Evolutionary conservation across 1,140 invertebrate species (phyloP).

Genomic region (Drosophila ogumai): DNA sequence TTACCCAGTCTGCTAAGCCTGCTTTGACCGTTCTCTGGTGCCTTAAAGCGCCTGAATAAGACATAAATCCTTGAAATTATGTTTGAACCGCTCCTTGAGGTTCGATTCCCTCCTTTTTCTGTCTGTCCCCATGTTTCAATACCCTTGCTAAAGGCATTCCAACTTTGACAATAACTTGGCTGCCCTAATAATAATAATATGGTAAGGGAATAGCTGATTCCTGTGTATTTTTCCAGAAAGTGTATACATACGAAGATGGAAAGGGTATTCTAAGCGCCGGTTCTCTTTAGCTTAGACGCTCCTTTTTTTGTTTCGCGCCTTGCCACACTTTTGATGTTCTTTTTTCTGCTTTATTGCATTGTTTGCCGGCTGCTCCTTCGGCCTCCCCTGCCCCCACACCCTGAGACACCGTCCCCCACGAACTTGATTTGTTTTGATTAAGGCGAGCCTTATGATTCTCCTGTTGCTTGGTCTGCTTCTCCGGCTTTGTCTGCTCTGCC

Average conservation of each 20-base stretch:
- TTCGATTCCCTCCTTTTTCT: not conserved
- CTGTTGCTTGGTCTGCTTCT: constrained; percentile 13
- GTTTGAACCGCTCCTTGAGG: constrained; percentile 14
- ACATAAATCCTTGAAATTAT: constrained; percentile 23
- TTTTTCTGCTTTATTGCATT: constrained; percentile 2
- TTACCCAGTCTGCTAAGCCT: constrained; percentile 1
- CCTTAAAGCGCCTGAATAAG: constrained; percentile 17
- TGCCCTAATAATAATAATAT: not conserved
- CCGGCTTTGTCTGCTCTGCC: constrained; percentile 8
- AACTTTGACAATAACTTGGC: no score
- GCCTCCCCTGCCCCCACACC: not conserved
- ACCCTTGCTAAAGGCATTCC: not conserved
- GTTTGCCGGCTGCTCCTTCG: constrained; percentile 8
- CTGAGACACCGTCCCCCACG: not conserved
- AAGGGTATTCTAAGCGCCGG: not conserved
- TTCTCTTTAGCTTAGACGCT: not conserved
- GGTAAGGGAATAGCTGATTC: no score
- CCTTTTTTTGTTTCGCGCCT: constrained; percentile 13
- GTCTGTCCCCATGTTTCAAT: not conserved
- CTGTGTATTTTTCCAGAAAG: not conserved
- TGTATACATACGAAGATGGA: no score
- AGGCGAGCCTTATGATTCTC: constrained; percentile 14
- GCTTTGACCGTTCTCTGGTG: constrained; percentile 18
- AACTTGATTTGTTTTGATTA: constrained; percentile 25
- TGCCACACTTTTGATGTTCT: constrained; percentile 8